Conservation (phyloP, 2,888 invertebrate genomes). For the Tenthredo scrophulariae region DNA sequence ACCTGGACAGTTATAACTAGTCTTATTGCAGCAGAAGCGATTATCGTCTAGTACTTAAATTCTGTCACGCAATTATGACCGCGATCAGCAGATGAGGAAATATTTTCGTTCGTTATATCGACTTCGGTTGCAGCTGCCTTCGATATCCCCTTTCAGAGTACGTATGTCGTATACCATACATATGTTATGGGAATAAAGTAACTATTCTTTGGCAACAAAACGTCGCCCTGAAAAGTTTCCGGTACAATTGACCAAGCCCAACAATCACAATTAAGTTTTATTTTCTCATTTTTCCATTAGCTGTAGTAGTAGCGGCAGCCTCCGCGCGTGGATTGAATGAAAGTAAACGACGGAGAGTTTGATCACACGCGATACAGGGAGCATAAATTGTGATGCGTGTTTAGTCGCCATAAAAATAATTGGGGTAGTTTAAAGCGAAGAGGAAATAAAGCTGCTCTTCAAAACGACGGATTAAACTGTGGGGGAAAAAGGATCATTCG, state of each 20-base stretch:
- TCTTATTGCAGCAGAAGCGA: background rate
- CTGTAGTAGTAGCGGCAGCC: background rate
- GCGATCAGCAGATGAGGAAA: background rate
- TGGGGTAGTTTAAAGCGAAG: background rate
- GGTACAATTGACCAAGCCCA: slow-evolving; percentile 5
- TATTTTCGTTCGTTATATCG: slow-evolving; percentile 7
- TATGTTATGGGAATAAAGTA: background rate
- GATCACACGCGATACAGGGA: background rate
- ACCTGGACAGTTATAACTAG: background rate
- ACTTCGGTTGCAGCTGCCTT: background rate
- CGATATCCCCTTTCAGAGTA: background rate
- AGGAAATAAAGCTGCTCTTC: background rate
- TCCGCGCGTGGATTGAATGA: background rate
- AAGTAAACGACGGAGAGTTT: background rate
- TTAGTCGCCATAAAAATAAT: slow-evolving; percentile 17
- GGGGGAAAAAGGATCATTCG: background rate
- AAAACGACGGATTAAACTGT: background rate
- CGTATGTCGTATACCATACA: background rate
- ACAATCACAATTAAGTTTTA: slow-evolving; percentile 1
- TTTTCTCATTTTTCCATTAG: background rate
- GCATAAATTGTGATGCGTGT: background rate
- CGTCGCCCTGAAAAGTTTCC: slow-evolving; percentile 14
- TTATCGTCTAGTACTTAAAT: background rate
- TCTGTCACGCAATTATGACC: background rate
- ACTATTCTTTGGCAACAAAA: slow-evolving; percentile 23